These are phyloP conservation scores for Chelonus insularis DNA, from an alignment of 1,140 invertebrate genomes.

Conservation along the genomic window DNA sequence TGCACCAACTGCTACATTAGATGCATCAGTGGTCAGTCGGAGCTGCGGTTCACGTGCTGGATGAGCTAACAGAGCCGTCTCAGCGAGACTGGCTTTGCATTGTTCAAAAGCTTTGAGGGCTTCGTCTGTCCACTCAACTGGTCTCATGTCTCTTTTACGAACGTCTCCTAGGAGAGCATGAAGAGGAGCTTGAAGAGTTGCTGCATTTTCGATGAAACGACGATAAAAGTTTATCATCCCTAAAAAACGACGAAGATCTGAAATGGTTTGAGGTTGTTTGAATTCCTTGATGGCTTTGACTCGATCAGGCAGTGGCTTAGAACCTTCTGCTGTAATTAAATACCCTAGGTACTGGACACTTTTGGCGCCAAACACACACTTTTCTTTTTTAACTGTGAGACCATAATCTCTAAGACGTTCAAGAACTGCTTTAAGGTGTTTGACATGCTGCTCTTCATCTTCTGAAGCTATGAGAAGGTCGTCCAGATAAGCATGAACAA, in stretches of 20 bases:
- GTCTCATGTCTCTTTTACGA: conserved; percentile 16
- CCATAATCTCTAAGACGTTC: conserved; percentile 36
- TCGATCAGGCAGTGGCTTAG: conserved; percentile 32
- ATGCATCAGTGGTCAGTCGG: conserved; percentile 34
- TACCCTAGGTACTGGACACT: conserved; percentile 30
- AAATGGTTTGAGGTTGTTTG: conserved; percentile 13
- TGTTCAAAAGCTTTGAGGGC: conserved; percentile 27
- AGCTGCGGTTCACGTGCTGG: not conserved
- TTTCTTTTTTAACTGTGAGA: conserved; percentile 39
- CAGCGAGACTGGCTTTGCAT: conserved; percentile 22
- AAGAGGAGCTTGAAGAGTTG: conserved; percentile 1
- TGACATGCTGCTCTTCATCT: conserved; percentile 37
- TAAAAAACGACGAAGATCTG: conserved; percentile 4
- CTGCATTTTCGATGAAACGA: conserved; percentile 1
- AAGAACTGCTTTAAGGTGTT: conserved; percentile 31
- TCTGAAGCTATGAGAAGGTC: conserved; percentile 35
- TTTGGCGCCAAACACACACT: conserved; percentile 37
- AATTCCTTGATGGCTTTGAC: conserved; percentile 34
- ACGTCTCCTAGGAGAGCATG: conserved; percentile 14
- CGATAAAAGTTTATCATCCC: conserved; percentile 15
- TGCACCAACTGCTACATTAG: conserved; percentile 34
- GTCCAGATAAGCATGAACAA: conserved; percentile 34
- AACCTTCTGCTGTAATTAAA: conserved; percentile 38
- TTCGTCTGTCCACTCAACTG: conserved; percentile 18
- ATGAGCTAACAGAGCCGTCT: conserved; percentile 14